phyloP scores from a whole-genome alignment of 2,888 invertebrate genomes.

The Keiferia lycopersicella region DNA sequence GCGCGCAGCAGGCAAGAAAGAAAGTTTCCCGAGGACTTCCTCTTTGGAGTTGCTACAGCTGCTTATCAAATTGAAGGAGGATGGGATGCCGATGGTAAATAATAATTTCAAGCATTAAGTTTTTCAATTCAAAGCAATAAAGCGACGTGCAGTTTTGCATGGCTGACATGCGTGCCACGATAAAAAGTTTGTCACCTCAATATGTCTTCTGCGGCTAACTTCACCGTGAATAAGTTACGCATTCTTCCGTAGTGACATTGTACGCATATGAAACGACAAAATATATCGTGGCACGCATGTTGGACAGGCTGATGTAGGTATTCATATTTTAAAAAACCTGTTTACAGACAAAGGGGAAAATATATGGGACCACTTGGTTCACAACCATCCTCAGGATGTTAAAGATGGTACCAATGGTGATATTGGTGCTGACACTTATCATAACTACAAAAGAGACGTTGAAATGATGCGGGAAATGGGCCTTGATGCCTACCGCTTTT shows the following conservation, averaged over 20 bases:
- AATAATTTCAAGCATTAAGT: neutral
- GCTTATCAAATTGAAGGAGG: conserved; percentile 52
- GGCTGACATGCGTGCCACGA: too few species aligned
- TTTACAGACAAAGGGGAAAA: conserved; percentile 45
- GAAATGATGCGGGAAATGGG: conserved; percentile 62
- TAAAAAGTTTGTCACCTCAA: too few species aligned
- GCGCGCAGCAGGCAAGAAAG: conserved; percentile 31
- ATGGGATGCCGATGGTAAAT: conserved; percentile 31
- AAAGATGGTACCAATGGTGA: conserved; percentile 67
- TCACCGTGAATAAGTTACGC: too few species aligned
- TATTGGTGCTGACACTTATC: conserved; percentile 78
- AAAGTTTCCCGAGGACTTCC: conserved; percentile 56
- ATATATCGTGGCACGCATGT: too few species aligned
- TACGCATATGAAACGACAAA: too few species aligned
- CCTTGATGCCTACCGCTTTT: conserved; percentile 74
- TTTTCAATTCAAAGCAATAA: neutral
- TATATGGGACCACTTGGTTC: conserved; percentile 49
- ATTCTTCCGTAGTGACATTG: too few species aligned
- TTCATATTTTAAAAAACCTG: neutral
- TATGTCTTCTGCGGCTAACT: too few species aligned
- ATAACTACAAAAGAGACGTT: conserved; percentile 78
- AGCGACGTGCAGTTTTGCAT: neutral
- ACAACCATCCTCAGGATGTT: conserved; percentile 41
- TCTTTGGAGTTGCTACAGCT: conserved; percentile 60
- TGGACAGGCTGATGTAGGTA: too few species aligned